Evolutionary conservation across 2,888 invertebrate species (phyloP), one percentile per base, ranked within the genome.

Genomic region (Cerastis leucographa): DNA sequence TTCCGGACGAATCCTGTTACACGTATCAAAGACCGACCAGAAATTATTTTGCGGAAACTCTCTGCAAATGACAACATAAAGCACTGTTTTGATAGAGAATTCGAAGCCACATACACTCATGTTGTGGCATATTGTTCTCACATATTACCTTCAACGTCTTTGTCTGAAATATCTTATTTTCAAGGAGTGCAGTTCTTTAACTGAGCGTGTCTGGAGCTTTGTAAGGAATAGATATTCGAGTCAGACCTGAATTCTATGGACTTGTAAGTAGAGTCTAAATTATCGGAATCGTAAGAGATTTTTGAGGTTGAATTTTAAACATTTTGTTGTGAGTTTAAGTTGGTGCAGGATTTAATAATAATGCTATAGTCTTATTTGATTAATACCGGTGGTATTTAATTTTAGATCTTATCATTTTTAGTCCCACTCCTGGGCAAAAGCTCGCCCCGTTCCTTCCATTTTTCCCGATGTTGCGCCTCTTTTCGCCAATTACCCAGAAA

Each of bases 11-110:
- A 51, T 54, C 40, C 46, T 42, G 49, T 17, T 17, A 9, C 51
- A 64, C 2, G 46, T 77, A 46, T 61, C 12, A 54, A 42, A 78
- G 25, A 40, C 35, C 35, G 35, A 35, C 44, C 29, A 79, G 61
- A 80, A 74, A n/a, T 74, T 1, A 67, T 62, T 75, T 65, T n/a
- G 29, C 40, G 14, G 49, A 46, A 76, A 66, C 14, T 85, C 40
- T 35, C 85, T 83, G 77, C 22, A 68, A 61, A 70, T 76, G 83
- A 85, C 83, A 83, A 29, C 35, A 73, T 64, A 82, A 85, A 73
- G 66, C 51, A 7, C 7, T 29, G 61, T 40, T 6, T 61, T 73
- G 19, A 59, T 70, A 73, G 25, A 54, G n/a, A 51, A 69, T 40
- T 49, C 40, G 56, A 70, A 59, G n/a, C 29, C 29, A 42, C 25